Evolutionary conservation across 2,888 invertebrate species (phyloP), one percentile per base, ranked within the genome.

Genomic region (Orchestes rusci): DNA sequence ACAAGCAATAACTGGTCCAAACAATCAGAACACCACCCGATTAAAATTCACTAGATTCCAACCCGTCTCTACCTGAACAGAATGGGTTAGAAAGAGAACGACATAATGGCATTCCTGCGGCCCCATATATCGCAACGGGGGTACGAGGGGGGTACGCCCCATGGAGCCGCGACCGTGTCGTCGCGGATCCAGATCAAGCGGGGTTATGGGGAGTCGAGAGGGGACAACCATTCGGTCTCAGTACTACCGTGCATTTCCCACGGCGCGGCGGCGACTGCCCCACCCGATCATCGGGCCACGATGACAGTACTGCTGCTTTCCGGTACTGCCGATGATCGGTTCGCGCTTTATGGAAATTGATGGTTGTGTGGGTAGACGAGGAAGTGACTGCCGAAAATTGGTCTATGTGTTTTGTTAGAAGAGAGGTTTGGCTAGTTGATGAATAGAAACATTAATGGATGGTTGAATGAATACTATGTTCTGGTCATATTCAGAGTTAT

Each of bases 181-280:
- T 48, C 44, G 45, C 50, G 40, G 50, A 50, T 43, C 45, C 45
- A 43, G 45, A 45, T 45, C 43, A 44, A 35, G 49, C 55, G 45
- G 59, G 57, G 56, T 60, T 56, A 56, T 55, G 58, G 58, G 56
- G 61, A 56, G 56, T 55, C 58, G 60, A 58, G 63, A 59, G 62
- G 64, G 66, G 68, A 65, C 50, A 64, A 50, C 64, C 63, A 67
- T 66, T 35, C 40, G 16, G 36, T 15, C 20, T 13, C 37, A 28
- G 67, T 70, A 73, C 75, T 75, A 73, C 75, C 71, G 75, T 76
- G 73, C 74, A 75, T 72, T 76, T 76, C 75, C 75, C 75, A 75
- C 75, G 73, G 46, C 38, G 42, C 41, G 37, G 39, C 45, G 45
- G 23, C 39, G 27, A 30, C 34, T 30, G 44, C 48, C 48, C 48